Evolutionary conservation across 2,113 vertebrate genomes (phyloP).

Genomic region (Strix aluco): DNA sequence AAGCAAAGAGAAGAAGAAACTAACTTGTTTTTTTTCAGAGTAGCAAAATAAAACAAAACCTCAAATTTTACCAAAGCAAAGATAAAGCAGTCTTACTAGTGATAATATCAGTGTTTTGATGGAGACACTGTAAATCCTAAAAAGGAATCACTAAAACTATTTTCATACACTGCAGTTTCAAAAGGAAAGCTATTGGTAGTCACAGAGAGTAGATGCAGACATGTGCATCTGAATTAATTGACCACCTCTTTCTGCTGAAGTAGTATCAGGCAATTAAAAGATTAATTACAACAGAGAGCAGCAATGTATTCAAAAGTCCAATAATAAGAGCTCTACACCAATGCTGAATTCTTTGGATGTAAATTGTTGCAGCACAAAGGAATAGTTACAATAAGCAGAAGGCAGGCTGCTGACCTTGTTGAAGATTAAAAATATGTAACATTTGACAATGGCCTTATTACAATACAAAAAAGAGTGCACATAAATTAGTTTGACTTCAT

Average conservation of each 20-base stretch:
- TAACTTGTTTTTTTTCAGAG: neutral
- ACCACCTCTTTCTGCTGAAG: neutral
- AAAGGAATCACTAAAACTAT: neutral
- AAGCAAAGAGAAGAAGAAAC: neutral
- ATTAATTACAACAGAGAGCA: slow-evolving; percentile 34
- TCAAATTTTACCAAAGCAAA: neutral
- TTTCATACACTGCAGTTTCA: neutral
- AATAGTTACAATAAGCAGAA: neutral
- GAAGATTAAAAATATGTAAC: slow-evolving; percentile 4
- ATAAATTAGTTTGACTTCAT: neutral
- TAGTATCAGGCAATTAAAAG: slow-evolving; percentile 41
- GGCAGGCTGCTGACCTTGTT: neutral
- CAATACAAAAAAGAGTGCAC: neutral
- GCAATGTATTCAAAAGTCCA: slow-evolving; percentile 22
- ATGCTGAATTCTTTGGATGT: neutral
- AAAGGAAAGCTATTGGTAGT: neutral
- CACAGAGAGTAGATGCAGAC: neutral
- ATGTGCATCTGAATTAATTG: slow-evolving; percentile 26
- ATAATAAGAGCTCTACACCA: neutral
- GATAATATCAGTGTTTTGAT: neutral
- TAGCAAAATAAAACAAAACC: neutral
- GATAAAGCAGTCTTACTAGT: neutral
- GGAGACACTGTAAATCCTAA: neutral
- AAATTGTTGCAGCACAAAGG: neutral
- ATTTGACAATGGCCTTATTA: neutral